phyloP scores from a whole-genome alignment of 2,888 invertebrate genomes.

The Hyles lineata region DNA sequence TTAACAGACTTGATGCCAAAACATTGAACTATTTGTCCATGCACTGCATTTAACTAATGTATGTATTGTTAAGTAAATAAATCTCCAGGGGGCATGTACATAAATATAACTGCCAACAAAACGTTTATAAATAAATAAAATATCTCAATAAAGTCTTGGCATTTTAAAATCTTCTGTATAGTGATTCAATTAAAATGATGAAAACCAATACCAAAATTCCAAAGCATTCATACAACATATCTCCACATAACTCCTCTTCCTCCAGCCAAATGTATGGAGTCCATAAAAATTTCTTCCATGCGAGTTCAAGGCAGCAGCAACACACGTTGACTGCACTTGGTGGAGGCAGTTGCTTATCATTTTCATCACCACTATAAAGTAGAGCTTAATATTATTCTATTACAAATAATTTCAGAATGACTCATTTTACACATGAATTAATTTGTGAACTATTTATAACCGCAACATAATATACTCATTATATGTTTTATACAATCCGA shows the following conservation, averaged over 20 bases:
- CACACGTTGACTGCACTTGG: slow-evolving; percentile 35
- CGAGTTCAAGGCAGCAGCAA: slow-evolving; percentile 46
- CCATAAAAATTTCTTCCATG: slow-evolving; percentile 44
- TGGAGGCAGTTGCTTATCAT: neutral
- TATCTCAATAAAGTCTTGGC: too few relatives aligned
- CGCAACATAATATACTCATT: too few relatives aligned
- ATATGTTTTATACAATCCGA: too few relatives aligned
- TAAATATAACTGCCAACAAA: too few relatives aligned
- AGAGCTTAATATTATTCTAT: neutral
- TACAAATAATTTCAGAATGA: neutral
- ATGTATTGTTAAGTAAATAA: too few relatives aligned
- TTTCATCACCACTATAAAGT: neutral
- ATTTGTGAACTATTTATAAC: too few relatives aligned
- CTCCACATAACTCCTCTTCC: slow-evolving; percentile 43
- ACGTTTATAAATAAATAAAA: too few relatives aligned
- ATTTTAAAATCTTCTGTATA: too few relatives aligned
- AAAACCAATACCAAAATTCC: slow-evolving; percentile 33
- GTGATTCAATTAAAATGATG: neutral
- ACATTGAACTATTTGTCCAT: too few relatives aligned
- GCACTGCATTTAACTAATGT: too few relatives aligned
- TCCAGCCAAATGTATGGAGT: slow-evolving; percentile 42
- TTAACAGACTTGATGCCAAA: neutral
- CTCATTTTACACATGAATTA: neutral
- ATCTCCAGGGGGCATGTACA: too few relatives aligned
- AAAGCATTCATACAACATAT: slow-evolving; percentile 50